Conservation (phyloP, 2,888 invertebrate genomes). For the Mesodorylaimus sp. region DNA sequence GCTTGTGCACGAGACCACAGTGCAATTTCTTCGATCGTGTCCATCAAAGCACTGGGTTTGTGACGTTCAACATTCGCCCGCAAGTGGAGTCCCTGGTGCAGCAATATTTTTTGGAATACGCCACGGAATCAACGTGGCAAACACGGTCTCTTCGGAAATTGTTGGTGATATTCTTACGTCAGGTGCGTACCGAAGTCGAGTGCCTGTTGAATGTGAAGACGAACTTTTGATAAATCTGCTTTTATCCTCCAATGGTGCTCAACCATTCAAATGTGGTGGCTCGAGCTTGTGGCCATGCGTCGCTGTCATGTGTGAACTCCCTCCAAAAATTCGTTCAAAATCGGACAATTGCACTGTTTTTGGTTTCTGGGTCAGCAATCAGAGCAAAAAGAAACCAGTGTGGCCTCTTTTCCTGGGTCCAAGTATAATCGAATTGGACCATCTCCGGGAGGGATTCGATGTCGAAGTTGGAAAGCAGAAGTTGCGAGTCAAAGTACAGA, state of each 20-base stretch:
- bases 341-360: background rate
- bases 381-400: background rate
- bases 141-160: background rate
- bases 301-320: background rate
- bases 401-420: background rate
- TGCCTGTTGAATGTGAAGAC: background rate
- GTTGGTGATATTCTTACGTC: background rate
- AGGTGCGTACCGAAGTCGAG: background rate
- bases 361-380: background rate
- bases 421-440: background rate
- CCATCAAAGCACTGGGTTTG: background rate
- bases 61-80: background rate
- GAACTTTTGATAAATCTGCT: background rate
- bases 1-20: background rate
- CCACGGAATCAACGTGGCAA: background rate
- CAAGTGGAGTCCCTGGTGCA: background rate
- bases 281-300: background rate
- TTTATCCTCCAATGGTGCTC: background rate
- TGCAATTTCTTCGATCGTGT: background rate
- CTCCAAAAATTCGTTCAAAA: background rate
- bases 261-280: background rate
- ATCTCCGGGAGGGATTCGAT: background rate
- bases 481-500: background rate
- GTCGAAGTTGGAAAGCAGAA: background rate
- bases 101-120: background rate